Evolutionary conservation across 2,888 invertebrate species (phyloP).

Genomic region (Drosophila borealis): DNA sequence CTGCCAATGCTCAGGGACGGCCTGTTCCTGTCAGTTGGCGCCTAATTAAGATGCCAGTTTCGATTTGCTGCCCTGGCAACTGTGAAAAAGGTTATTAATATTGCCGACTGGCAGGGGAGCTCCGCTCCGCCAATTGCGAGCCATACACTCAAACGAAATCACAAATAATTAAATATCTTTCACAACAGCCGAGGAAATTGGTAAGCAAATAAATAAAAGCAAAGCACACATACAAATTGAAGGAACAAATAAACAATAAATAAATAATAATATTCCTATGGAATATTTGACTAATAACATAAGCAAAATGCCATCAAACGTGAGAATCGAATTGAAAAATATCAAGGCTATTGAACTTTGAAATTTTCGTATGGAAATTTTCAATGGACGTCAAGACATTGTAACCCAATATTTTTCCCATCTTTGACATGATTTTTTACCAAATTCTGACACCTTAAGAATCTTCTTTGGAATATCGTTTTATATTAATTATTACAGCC

Average conservation of each 20-base stretch:
- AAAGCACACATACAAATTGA: too few relatives aligned
- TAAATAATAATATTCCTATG: neutral
- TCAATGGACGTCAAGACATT: too few relatives aligned
- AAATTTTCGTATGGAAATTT: neutral
- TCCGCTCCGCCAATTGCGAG: constrained; percentile 6
- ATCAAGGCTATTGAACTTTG: neutral
- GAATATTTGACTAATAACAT: neutral
- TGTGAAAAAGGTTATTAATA: constrained; percentile 66
- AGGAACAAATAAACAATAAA: too few relatives aligned
- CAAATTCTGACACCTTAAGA: neutral
- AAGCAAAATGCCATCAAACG: neutral
- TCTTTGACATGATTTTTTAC: too few relatives aligned
- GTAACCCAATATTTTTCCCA: too few relatives aligned
- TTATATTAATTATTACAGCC: neutral
- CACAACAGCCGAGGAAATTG: neutral
- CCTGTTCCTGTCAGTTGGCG: constrained; percentile 45
- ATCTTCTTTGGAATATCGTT: neutral
- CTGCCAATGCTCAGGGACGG: constrained; percentile 44
- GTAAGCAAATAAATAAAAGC: neutral
- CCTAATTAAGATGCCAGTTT: constrained; percentile 66
- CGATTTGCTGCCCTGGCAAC: constrained; percentile 43
- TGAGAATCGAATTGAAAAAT: neutral
- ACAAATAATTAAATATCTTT: constrained; percentile 36
- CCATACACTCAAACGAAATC: constrained; percentile 31
- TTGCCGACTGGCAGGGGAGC: constrained; percentile 12